Conservation (phyloP, 2,113 vertebrate species). For the Nibea coibor region DNA sequence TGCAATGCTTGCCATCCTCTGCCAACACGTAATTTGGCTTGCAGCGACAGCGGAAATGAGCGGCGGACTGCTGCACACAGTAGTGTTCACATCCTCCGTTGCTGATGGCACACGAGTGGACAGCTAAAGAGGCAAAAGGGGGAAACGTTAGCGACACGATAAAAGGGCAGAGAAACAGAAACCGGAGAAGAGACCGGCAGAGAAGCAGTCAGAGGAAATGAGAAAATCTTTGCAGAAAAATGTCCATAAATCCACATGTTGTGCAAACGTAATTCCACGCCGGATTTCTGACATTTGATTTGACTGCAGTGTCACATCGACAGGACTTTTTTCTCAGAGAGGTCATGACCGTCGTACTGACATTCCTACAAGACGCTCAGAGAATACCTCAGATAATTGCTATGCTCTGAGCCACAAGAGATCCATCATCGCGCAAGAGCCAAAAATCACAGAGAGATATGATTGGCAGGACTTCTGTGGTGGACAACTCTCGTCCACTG, state of each 20-base stretch:
- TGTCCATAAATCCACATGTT: not conserved
- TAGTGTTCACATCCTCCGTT: conserved; percentile 94
- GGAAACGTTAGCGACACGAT: not conserved
- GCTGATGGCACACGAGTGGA: conserved; percentile 87
- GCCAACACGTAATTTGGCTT: conserved; percentile 83
- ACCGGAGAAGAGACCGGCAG: not conserved
- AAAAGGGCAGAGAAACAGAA: not conserved
- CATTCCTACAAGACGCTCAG: conserved; percentile 22
- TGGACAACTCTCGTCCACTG: conserved; percentile 23
- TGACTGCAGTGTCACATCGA: conserved; percentile 19
- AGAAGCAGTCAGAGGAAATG: conserved; percentile 9
- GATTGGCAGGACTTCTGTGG: conserved; percentile 22
- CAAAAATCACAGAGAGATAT: conserved; percentile 52
- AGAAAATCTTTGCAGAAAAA: conserved; percentile 4
- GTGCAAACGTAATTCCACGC: no score
- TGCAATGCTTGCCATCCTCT: conserved; percentile 88
- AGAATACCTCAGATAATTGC: conserved; percentile 19
- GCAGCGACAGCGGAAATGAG: conserved; percentile 90
- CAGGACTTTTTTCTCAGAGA: not conserved
- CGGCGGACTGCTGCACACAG: conserved; percentile 87
- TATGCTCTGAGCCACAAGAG: conserved; percentile 31
- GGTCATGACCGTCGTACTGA: conserved; percentile 1
- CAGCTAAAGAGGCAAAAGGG: conserved; percentile 73
- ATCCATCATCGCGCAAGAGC: conserved; percentile 32
- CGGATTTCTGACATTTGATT: conserved; percentile 5